These are phyloP conservation scores for Choreutis nemorana DNA, from an alignment of 2,888 invertebrate genomes.

Conservation along the genomic window DNA sequence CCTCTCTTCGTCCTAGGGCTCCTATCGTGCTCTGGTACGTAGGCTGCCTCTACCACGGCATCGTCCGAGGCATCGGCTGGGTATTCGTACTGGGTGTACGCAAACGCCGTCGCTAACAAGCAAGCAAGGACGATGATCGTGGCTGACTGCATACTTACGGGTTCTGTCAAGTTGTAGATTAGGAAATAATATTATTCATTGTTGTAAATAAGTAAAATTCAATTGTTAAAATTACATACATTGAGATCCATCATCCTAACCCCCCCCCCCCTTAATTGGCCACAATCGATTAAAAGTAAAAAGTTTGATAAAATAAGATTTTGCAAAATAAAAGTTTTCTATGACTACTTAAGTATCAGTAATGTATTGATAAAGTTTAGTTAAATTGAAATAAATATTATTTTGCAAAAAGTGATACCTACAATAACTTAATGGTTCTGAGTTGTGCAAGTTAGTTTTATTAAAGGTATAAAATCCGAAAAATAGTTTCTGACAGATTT, in stretches of 20 bases:
- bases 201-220: too few species aligned
- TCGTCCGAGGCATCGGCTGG: slow-evolving; percentile 21
- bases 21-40: slow-evolving; percentile 35
- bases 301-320: background rate
- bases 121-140: slow-evolving; percentile 45
- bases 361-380: too few species aligned
- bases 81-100: slow-evolving; percentile 24
- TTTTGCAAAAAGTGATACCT: too few species aligned
- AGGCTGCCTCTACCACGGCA: slow-evolving; percentile 16
- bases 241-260: too few species aligned
- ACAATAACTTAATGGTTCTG: too few species aligned
- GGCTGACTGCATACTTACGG: slow-evolving; percentile 42
- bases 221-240: too few species aligned
- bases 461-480: too few species aligned
- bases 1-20: slow-evolving; percentile 48
- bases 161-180: slow-evolving; percentile 17
- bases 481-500: too few species aligned
- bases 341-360: too few species aligned
- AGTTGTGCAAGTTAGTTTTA: too few species aligned
- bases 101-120: slow-evolving; percentile 37
- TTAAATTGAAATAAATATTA: too few species aligned
- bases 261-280: background rate
- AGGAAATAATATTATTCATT: too few species aligned
- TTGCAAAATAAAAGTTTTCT: background rate
- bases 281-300: background rate